These are phyloP conservation scores for Protula sp. DNA, from an alignment of 2,888 invertebrate species.

Conservation along the genomic window DNA sequence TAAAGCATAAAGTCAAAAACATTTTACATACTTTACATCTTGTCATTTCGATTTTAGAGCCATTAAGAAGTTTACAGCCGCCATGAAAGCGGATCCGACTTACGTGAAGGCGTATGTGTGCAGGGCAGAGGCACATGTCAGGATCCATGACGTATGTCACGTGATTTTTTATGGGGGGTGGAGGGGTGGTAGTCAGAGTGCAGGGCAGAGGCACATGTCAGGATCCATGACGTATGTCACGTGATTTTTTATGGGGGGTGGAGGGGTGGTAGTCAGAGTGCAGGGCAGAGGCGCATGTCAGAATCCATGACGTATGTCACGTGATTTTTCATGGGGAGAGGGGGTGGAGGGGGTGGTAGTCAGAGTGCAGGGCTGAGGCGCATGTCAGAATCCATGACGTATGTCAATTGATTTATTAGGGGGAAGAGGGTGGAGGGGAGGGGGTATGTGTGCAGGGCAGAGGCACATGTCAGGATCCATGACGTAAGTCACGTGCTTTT, in stretches of 20 bases:
- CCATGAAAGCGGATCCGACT: constrained; percentile 51
- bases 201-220: constrained; percentile 48
- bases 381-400: constrained; percentile 49
- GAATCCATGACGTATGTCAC: constrained; percentile 42
- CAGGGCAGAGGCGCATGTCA: constrained; percentile 48
- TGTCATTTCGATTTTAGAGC: constrained; percentile 34
- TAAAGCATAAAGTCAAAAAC: no score
- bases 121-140: constrained; percentile 48
- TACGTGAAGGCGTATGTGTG: constrained; percentile 52
- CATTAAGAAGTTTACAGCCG: constrained; percentile 48
- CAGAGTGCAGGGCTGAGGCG: constrained; percentile 38
- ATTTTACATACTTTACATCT: background rate
- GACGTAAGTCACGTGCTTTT: constrained; percentile 40
- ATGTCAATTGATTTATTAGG: no score
- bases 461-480: constrained; percentile 47
- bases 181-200: background rate
- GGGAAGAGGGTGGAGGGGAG: background rate
- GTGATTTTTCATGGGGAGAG: no score
- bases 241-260: no score
- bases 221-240: constrained; percentile 42
- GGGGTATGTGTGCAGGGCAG: constrained; percentile 28
- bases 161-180: no score
- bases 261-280: background rate
- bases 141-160: constrained; percentile 42
- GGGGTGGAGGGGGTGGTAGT: background rate